Base-by-base conservation (phyloP, 2,797 vertebrate genomes). In the Hippocampus kuda region DNA sequence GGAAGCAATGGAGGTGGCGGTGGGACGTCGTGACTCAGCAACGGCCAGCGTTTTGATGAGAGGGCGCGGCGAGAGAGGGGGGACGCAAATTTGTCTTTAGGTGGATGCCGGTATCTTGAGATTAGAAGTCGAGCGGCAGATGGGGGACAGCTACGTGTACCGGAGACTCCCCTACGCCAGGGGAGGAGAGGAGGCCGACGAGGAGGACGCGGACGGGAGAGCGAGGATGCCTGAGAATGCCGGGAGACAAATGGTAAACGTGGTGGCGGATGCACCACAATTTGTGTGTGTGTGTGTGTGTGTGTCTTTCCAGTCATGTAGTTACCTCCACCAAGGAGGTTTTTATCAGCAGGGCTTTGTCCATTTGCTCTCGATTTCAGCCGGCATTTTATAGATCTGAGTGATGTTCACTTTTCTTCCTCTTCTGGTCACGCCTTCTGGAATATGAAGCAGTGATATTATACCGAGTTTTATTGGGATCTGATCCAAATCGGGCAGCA, bases 121-220 rank as follows among this genome's bases (percentile, higher is more conserved):
- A 59, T 15, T 34, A 18, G 15, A 57, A 71, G 56, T 65, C 12
- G 18, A 63, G 78, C 78, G 1, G 48, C 60, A 60, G 15, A 89
- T 90, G 88, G 84, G 86, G 69, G 89, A 89, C 83, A 86, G 80
- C 83, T 90, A 87, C 44, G 70, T 88, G 86, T 90, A 90, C 76
- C 87, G 81, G 76, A 77, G 86, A 26, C 87, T 90, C 65, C 83
- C 89, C 71, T 89, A 75, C 77, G 69, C 48, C 84, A 82, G 85
- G 76, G 85, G 82, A 74, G 81, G 82, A 78, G 84, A 78, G 76
- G 80, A 71, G 72, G 86, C 81, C 65, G 80, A 84, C 1, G 80
- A 78, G 51, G 82, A 87, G 0, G 84, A 84, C 61, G 79, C 82
- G 72, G 83, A 85, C 60, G 73, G 79, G 65, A 77, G 72, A 71